phyloP scores from a whole-genome alignment of 2,113 vertebrate species.

The Anguilla japonica region DNA sequence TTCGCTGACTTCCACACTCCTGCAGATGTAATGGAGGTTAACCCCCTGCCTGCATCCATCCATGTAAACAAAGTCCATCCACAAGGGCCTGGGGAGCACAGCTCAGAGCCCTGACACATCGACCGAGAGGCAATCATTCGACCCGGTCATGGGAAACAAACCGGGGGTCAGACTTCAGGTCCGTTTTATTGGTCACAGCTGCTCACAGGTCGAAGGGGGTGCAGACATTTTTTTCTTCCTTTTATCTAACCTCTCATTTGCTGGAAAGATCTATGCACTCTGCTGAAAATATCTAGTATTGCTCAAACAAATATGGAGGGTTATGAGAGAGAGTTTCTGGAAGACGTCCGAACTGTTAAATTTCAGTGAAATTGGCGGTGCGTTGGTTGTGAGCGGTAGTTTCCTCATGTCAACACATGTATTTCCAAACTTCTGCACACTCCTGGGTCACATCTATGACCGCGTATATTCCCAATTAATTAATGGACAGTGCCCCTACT shows the following conservation, averaged over 20 bases:
- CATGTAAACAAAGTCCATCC: background rate
- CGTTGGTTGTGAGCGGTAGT: too few relatives aligned
- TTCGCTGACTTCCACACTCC: background rate
- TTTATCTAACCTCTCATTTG: background rate
- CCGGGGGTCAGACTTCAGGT: background rate
- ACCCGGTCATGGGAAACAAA: background rate
- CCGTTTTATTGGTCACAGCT: background rate
- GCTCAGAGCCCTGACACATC: background rate
- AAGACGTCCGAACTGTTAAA: too few relatives aligned
- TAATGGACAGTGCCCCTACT: too few relatives aligned
- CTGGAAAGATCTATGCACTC: too few relatives aligned
- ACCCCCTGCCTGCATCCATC: background rate
- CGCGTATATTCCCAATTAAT: too few relatives aligned
- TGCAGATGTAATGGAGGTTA: background rate
- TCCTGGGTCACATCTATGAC: too few relatives aligned
- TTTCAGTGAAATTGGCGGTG: too few relatives aligned
- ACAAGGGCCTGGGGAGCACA: background rate
- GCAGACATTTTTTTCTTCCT: background rate
- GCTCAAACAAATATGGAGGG: too few relatives aligned
- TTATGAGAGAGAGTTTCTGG: too few relatives aligned
- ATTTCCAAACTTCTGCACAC: too few relatives aligned
- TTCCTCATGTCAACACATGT: too few relatives aligned
- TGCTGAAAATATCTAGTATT: too few relatives aligned
- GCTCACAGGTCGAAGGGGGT: background rate
- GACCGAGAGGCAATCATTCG: background rate